Evolutionary conservation across 2,113 vertebrate genomes (phyloP).

Genomic region (Pogona vitticeps): DNA sequence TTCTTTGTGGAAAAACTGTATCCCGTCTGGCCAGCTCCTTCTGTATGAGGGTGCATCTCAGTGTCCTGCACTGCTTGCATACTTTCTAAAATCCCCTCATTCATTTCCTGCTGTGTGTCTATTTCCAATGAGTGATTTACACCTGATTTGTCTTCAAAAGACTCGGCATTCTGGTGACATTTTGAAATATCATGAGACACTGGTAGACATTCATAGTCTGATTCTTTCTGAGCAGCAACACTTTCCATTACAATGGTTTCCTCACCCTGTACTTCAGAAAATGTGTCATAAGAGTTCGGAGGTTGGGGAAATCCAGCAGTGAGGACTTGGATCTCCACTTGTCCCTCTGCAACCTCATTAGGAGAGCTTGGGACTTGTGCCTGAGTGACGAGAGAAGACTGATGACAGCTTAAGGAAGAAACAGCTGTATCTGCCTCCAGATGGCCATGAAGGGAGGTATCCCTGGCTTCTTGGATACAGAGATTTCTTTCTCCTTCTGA

Average conservation of each 20-base stretch:
- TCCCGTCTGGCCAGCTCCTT: neutral
- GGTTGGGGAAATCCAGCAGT: conserved; percentile 25
- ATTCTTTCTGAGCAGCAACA: conserved; percentile 32
- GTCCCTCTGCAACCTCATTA: neutral
- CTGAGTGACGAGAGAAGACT: conserved; percentile 18
- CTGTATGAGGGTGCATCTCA: conserved; percentile 27
- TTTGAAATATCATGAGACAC: conserved; percentile 63
- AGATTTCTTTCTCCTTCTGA: conserved; percentile 30
- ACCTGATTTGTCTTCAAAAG: neutral
- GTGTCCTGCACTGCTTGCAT: neutral
- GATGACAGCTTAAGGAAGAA: conserved; percentile 32
- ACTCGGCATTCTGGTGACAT: conserved; percentile 54
- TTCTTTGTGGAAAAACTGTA: conserved; percentile 24
- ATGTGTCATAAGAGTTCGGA: neutral
- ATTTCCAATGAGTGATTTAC: neutral
- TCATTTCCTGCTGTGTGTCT: conserved; percentile 4
- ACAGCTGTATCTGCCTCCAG: neutral
- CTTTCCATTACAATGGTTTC: conserved; percentile 11
- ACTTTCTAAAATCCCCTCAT: neutral
- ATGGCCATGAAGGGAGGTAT: conserved; percentile 4
- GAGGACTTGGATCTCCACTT: conserved; percentile 13
- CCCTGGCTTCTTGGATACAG: neutral
- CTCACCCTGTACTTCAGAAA: rapidly evolving
- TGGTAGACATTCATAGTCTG: conserved; percentile 42
- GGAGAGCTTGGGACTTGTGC: neutral